Conservation (phyloP, 1,140 invertebrate genomes). For the Habropoda laboriosa region DNA sequence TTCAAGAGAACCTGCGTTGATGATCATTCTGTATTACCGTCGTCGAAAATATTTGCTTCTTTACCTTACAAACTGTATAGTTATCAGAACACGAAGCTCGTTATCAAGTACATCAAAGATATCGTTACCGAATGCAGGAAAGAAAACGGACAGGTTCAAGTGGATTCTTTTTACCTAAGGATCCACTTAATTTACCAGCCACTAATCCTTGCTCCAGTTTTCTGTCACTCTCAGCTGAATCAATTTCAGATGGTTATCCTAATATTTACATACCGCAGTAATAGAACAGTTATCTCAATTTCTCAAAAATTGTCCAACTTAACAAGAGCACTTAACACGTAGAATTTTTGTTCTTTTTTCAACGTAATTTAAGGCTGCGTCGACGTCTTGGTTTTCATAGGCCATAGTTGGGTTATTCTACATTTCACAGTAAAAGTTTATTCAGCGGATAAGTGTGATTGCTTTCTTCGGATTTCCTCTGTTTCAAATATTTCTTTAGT, state of each 20-base stretch:
- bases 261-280: neutral
- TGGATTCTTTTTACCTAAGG: constrained; percentile 2
- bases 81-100: constrained; percentile 1
- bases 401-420: too few relatives aligned
- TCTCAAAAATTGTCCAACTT: neutral
- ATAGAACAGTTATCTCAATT: neutral
- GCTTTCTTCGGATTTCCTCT: too few relatives aligned
- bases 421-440: too few relatives aligned
- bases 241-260: neutral
- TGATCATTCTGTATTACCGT: neutral
- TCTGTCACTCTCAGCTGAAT: neutral
- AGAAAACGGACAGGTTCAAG: constrained; percentile 33
- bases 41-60: constrained; percentile 4
- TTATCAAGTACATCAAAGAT: constrained; percentile 2
- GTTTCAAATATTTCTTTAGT: too few relatives aligned
- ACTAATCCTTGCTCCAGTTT: neutral
- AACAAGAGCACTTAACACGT: too few relatives aligned
- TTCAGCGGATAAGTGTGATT: too few relatives aligned
- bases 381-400: too few relatives aligned
- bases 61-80: constrained; percentile 29
- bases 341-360: too few relatives aligned
- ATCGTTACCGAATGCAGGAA: constrained; percentile 8
- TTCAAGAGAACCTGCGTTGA: constrained; percentile 6
- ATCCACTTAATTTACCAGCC: constrained; percentile 49
- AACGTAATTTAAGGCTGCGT: too few relatives aligned